Base-by-base conservation (phyloP, 2,797 vertebrate genomes). In the Cottoperca gobio region DNA sequence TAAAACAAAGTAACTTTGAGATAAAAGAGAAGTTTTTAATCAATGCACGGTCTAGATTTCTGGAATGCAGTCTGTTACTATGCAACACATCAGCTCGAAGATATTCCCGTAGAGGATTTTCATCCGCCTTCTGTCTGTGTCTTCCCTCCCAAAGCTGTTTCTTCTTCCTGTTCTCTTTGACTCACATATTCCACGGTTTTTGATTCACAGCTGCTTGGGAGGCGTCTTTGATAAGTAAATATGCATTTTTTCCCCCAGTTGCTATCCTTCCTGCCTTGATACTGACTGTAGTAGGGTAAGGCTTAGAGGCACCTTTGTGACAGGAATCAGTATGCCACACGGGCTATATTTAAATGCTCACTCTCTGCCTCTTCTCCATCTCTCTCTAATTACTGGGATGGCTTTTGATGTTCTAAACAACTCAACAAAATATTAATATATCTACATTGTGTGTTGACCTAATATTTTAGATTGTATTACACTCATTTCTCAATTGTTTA, bases 1-100 rank as follows among this genome's bases (percentile, higher is more conserved):
- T 39, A 23, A 58, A 67, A 57, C 46, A 8, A 66, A 63, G 49
- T 6, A 76, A 12, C 31, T 71, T 60, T 6, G 31, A 77, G 43
- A 84, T 84, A 64, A 89, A 86, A 82, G 33, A 55, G 46, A 57
- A 23, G 19, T 78, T 88, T 85, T 85, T 79, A 79, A 90, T 88
- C 78, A 89, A 79, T 69, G 11, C 71, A 78, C 73, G 67, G 69
- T 82, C 72, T 82, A 35, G 61, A 80, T 78, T 33, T 37, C 61
- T 79, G 78, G 71, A 77, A 86, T 81, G 69, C 62, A 82, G 81
- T 35, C 76, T 76, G 85, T 92, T 91, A 91, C 88, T 88, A 87
- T 87, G 81, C 86, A 89, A 87, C 84, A 85, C 76, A 76, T 79
- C 76, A 63, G 71, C 77, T 83, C 70, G 70, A 46, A 85, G 67